phyloP scores from a whole-genome alignment of 2,888 invertebrate genomes.

The Augochlorella aurata region DNA sequence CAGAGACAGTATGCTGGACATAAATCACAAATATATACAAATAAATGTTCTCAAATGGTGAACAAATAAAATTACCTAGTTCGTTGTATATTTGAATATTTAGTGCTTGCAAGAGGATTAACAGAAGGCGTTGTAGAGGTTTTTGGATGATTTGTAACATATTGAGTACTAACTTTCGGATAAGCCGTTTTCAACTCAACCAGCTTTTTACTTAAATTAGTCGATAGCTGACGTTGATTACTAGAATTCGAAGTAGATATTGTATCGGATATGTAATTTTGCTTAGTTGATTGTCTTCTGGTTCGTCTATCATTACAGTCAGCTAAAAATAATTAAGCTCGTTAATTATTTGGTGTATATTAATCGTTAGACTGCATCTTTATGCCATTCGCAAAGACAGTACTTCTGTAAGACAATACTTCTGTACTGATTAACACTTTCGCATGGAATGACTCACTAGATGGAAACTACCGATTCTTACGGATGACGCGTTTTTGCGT shows the following conservation, averaged over 20 bases:
- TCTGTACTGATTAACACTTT: too few species aligned
- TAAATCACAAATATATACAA: slow-evolving; percentile 19
- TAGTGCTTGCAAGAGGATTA: slow-evolving; percentile 61
- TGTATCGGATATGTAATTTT: slow-evolving; percentile 60
- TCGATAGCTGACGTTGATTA: slow-evolving; percentile 55
- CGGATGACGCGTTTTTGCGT: too few species aligned
- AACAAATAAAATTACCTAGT: slow-evolving; percentile 51
- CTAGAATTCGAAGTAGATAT: slow-evolving; percentile 59
- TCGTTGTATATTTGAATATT: slow-evolving; percentile 55
- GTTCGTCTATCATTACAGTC: slow-evolving; percentile 70
- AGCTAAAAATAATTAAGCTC: slow-evolving; percentile 70
- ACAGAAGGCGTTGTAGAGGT: slow-evolving; percentile 62
- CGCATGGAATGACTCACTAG: too few species aligned
- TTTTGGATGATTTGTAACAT: slow-evolving; percentile 64
- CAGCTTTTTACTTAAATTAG: slow-evolving; percentile 62
- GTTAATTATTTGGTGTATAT: slow-evolving; percentile 10
- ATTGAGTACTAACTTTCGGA: slow-evolving; percentile 57
- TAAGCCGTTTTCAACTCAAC: slow-evolving; percentile 59
- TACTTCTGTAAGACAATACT: too few species aligned
- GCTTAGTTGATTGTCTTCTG: slow-evolving; percentile 66
- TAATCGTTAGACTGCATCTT: neutral
- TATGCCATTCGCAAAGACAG: neutral
- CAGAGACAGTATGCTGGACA: slow-evolving; percentile 1
- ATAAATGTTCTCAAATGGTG: slow-evolving; percentile 22
- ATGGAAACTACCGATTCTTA: too few species aligned